Evolutionary conservation across 2,797 vertebrate species (phyloP), one percentile per base, ranked within the genome.

Genomic region (Syngnathus rostellatus): DNA sequence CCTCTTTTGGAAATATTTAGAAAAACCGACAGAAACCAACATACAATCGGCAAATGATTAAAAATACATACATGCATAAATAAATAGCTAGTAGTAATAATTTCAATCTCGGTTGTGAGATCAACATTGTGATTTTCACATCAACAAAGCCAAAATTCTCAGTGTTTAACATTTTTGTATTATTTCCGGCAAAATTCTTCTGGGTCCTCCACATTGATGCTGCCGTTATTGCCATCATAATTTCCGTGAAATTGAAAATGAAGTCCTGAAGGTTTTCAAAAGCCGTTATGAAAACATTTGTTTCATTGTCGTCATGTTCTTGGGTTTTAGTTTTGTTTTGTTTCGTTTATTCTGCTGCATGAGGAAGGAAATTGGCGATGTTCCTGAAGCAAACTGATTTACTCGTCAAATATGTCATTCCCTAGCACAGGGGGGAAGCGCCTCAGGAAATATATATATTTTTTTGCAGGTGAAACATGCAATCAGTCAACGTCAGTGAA

Each of bases 401-500:
- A 21, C 60, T 31, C 8, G 21, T 46, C 41, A 31, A 62, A 45
- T 6, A 60, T 60, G 37, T 9, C n/a, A 60, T 60, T 60, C 58
- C 17, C 38, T 40, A 19, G 37, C 8, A 8, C 57, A 59, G 17
- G 16, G 40, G 31, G 60, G 40, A 45, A 21, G 40, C 40, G 45
- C 21, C 41, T 25, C 21, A 25, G 60, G 60, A 45, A 62, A 43
- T 62, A 46, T 12, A 62, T 62, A 45, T 62, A 25, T 8, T 62
- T 62, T 62, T 45, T 16, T 14, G 23, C 39, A 14, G n/a, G 8
- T 43, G 39, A 5, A 43, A 23, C 60, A 25, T 12, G 23, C 41
- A 46, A 62, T 62, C 60, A 62, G 41, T 62, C 60, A 45, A 6
- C 41, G 60, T 45, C 40, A 45, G 21, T 17, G 12, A 62, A 62